phyloP scores from a whole-genome alignment of 2,797 vertebrate species.

The Melanotaenia parkinsoni region DNA sequence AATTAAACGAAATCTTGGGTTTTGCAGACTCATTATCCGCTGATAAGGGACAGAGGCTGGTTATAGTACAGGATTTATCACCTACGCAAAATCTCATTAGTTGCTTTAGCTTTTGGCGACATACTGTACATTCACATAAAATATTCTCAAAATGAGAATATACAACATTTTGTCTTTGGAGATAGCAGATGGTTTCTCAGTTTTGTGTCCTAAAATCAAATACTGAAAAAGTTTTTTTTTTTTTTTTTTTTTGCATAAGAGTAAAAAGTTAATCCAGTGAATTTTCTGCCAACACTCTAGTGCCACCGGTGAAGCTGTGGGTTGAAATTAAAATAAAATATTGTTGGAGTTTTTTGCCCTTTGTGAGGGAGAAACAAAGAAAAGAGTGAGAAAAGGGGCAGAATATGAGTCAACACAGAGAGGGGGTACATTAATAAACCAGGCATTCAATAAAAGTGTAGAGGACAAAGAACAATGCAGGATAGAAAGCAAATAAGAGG shows the following conservation, averaged over 20 bases:
- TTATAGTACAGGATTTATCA: background rate
- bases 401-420: conserved; percentile 18
- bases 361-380: background rate
- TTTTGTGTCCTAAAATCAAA: too few relatives aligned
- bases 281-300: background rate
- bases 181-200: too few relatives aligned
- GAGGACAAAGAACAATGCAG: conserved; percentile 48
- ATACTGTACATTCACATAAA: background rate
- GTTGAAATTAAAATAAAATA: background rate
- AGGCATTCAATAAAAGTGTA: conserved; percentile 31
- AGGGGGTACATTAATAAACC: conserved; percentile 41
- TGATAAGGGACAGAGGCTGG: background rate
- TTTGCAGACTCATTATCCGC: background rate
- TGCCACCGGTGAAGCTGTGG: background rate
- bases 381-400: background rate
- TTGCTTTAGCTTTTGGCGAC: background rate
- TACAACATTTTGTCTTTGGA: background rate
- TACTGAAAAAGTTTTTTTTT: too few relatives aligned
- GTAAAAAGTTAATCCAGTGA: background rate
- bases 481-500: background rate
- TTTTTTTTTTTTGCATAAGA: background rate
- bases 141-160: background rate
- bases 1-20: background rate
- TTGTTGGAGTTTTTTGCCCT: background rate
- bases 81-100: background rate